A percentile compares a stretch with the other conserved stretches of the same genome.
Conservation (phyloP, 2,888 invertebrate species). For the Blomia tropicalis region DNA sequence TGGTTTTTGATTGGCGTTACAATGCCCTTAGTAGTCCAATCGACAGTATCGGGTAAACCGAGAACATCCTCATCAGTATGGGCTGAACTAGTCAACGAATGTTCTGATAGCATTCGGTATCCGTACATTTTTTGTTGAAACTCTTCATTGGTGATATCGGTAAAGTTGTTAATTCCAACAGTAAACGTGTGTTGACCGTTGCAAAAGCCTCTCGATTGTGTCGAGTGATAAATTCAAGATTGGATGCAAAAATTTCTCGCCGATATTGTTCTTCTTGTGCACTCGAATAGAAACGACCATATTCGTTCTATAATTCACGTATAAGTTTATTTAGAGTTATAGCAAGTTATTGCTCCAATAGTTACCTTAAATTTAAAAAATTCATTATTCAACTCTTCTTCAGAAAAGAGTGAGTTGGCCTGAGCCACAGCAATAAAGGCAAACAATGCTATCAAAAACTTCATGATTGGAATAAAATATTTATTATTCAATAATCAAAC, state of each 20-base stretch:
- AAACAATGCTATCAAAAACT: neutral
- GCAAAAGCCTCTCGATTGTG: constrained; percentile 13
- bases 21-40: constrained; percentile 24
- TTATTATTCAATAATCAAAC: too few species aligned
- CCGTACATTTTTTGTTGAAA: neutral
- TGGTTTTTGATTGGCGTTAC: constrained; percentile 24
- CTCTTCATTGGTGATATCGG: constrained; percentile 21
- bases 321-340: neutral
- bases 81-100: neutral
- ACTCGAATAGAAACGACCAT: neutral
- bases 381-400: neutral
- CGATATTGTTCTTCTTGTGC: constrained; percentile 11
- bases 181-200: constrained; percentile 10
- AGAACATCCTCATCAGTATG: neutral
- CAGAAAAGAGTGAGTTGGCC: neutral
- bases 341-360: neutral
- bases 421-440: neutral
- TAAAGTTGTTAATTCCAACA: constrained; percentile 22
- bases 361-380: neutral
- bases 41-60: constrained; percentile 24
- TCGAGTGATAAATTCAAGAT: neutral
- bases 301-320: neutral
- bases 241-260: constrained; percentile 11
- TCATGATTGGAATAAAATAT: too few species aligned
- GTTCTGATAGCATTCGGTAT: neutral